These are phyloP conservation scores for Eupeodes corollae DNA, from an alignment of 1,140 invertebrate genomes.

Conservation along the genomic window DNA sequence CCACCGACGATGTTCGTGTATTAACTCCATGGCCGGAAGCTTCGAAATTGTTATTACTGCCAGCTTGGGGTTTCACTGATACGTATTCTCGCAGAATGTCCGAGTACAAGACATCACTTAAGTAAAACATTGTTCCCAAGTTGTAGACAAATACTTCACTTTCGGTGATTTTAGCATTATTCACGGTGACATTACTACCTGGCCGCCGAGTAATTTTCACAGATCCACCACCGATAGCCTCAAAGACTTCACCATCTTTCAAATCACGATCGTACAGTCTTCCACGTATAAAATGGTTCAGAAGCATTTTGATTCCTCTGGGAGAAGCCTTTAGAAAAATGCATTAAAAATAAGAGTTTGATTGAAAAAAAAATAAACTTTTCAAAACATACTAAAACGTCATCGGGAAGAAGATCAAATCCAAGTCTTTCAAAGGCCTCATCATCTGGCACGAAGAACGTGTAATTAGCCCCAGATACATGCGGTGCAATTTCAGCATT, in stretches of 20 bases:
- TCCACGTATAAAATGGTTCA: slow-evolving; percentile 51
- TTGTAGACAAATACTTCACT: slow-evolving; percentile 51
- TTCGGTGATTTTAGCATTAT: slow-evolving; percentile 45
- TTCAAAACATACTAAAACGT: slow-evolving; percentile 36
- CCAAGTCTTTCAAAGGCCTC: slow-evolving; percentile 45
- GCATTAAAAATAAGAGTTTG: background rate
- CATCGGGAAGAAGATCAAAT: slow-evolving; percentile 44
- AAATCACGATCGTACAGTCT: slow-evolving; percentile 48
- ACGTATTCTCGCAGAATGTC: slow-evolving; percentile 32
- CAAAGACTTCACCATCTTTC: slow-evolving; percentile 40
- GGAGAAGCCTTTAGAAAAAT: slow-evolving; percentile 33
- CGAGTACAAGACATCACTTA: slow-evolving; percentile 44
- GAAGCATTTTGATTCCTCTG: slow-evolving; percentile 42
- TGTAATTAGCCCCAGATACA: slow-evolving; percentile 47
- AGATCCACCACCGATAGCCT: slow-evolving; percentile 43
- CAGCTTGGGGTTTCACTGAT: slow-evolving; percentile 20
- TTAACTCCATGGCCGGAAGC: slow-evolving; percentile 3
- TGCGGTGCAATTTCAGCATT: slow-evolving; percentile 46
- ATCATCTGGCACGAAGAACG: slow-evolving; percentile 51
- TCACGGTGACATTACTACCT: slow-evolving; percentile 42
- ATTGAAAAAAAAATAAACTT: background rate
- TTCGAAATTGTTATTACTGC: slow-evolving; percentile 18
- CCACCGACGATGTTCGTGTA: slow-evolving; percentile 4
- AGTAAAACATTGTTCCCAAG: slow-evolving; percentile 49
- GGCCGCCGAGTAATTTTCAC: slow-evolving; percentile 40